Evolutionary conservation across 2,888 invertebrate genomes (phyloP).

Genomic region (Eupithecia pulchellata): DNA sequence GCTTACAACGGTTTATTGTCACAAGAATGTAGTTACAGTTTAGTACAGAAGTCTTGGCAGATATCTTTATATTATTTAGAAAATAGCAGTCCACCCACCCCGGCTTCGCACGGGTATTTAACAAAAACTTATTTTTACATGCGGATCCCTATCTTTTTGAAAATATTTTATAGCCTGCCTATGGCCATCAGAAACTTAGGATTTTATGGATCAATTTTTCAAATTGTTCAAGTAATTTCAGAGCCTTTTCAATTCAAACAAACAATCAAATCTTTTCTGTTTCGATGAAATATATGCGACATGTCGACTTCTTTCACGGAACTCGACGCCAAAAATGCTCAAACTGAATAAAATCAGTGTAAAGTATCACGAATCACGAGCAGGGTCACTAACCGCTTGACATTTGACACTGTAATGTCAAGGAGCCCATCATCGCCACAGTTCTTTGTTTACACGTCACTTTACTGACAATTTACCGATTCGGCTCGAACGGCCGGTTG

Average conservation of each 20-base stretch:
- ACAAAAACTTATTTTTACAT: too few species aligned
- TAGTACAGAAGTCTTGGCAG: neutral
- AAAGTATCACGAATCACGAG: constrained; percentile 64
- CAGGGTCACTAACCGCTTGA: constrained; percentile 74
- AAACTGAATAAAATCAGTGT: constrained; percentile 52
- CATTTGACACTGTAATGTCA: constrained; percentile 85
- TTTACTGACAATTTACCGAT: constrained; percentile 44
- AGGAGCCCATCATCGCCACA: constrained; percentile 62
- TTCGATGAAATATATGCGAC: too few species aligned
- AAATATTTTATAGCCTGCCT: too few species aligned
- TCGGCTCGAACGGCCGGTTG: constrained; percentile 43
- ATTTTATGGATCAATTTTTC: too few species aligned
- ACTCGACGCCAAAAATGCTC: constrained; percentile 42
- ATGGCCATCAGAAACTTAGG: too few species aligned
- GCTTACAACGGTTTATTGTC: neutral
- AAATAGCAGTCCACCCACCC: too few species aligned
- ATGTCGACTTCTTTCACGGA: constrained; percentile 24
- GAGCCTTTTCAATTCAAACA: too few species aligned
- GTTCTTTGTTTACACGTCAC: constrained; percentile 48
- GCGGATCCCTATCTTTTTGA: too few species aligned
- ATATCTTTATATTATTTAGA: neutral
- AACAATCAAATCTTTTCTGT: too few species aligned
- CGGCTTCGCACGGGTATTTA: too few species aligned
- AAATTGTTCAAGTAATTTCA: too few species aligned
- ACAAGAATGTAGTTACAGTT: neutral